Evolutionary conservation across 2,888 invertebrate species (phyloP).

Genomic region (Nomada ruficornis): DNA sequence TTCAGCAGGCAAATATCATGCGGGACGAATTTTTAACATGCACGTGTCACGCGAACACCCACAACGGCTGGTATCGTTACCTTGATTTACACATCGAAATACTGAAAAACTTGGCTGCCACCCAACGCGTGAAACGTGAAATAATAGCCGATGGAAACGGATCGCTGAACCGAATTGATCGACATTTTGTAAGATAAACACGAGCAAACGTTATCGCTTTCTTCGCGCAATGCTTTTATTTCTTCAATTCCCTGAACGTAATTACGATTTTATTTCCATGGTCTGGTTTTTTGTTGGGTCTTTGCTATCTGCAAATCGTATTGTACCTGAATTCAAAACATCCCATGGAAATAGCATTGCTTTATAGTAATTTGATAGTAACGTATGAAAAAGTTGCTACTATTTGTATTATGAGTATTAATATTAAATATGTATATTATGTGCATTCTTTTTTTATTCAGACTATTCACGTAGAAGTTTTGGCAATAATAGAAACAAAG

Average conservation of each 20-base stretch:
- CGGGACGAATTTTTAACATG: slow-evolving; percentile 48
- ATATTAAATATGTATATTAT: too few species aligned
- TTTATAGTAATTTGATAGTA: too few species aligned
- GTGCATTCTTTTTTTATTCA: too few species aligned
- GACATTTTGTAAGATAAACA: slow-evolving; percentile 69
- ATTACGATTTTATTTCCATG: too few species aligned
- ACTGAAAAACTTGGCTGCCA: slow-evolving; percentile 74
- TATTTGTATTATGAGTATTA: too few species aligned
- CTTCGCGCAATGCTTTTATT: slow-evolving; percentile 4
- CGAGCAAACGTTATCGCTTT: slow-evolving; percentile 9
- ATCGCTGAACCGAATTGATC: slow-evolving; percentile 69
- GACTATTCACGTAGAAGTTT: too few species aligned
- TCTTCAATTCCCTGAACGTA: neutral
- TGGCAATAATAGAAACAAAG: too few species aligned
- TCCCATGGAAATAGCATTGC: too few species aligned
- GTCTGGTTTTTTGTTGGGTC: too few species aligned
- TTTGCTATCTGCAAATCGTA: too few species aligned
- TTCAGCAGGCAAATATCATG: slow-evolving; percentile 38
- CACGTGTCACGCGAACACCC: slow-evolving; percentile 32
- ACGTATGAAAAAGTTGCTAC: too few species aligned
- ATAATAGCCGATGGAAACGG: slow-evolving; percentile 67
- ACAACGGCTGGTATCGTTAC: slow-evolving; percentile 38
- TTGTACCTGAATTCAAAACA: too few species aligned
- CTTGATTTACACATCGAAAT: slow-evolving; percentile 57
- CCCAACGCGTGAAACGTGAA: slow-evolving; percentile 75